Base-by-base conservation (phyloP, 2,113 vertebrate species). In the Aphelocoma coerulescens region DNA sequence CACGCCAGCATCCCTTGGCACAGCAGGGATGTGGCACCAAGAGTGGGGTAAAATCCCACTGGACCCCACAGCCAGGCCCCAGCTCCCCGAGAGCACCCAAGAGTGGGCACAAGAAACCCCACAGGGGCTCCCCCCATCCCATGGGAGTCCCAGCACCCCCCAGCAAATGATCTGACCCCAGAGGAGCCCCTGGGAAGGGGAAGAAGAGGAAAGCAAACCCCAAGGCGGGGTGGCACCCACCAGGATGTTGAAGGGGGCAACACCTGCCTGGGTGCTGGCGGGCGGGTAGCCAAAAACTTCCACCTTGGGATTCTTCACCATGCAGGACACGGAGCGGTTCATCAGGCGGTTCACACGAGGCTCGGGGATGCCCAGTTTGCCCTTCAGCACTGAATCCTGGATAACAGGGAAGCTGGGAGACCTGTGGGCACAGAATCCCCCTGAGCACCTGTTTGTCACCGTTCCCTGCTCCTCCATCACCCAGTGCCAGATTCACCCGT, bases 341-440 rank as follows among this genome's bases (percentile, higher is more conserved):
- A 99, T 99, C 88, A 99, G 98, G 71, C 99, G 99, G 69, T 99
- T 99, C 96, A 99, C 98, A 2, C 99, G 98, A 95, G 99, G 98
- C 96, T 99, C 99, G 0, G 99, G 98, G 58, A 99, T 98, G 23
- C 98, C 98, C 89, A 99, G 98, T 91, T 99, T 99, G 96, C 99
- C 98, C 98, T 99, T 99, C 93, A 99, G 97, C 96, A 99, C 98
- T 0, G 99, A 99, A 96, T 99, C 99, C 83, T 99, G 99, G 97
- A 99, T 99, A 96, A 99, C 96, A 4, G 99, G 99, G 84, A 99
- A 99, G 97, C 99, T 99, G 93, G 99, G 99, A 95, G 99, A 99
- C 97, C 99, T 99, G 92, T 0, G 1, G 74, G 93, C 41, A 94
- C 55, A 97, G 28, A 95, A 73, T 14, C 3, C 15, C 6, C 5